Base-by-base conservation (phyloP, 2,797 vertebrate genomes). In the Galaxias olidus region DNA sequence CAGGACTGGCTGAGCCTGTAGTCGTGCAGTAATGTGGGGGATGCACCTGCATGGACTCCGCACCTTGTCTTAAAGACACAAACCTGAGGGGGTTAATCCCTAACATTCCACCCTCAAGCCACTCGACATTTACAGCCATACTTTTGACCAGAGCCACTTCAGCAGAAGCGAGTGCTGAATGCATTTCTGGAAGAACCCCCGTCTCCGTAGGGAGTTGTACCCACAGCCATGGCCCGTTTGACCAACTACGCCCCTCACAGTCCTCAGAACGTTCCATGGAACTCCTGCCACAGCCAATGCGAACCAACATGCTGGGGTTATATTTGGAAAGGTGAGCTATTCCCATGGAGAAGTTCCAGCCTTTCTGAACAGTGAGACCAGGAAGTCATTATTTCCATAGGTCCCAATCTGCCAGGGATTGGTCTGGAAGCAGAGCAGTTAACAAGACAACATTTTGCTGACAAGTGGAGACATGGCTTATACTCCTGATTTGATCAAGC, bases 301-400 rank as follows among this genome's bases (percentile, higher is more conserved):
- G 47, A 52, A 78, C 79, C 68, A 78, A 79, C 83, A 83, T 83
- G 81, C 86, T 84, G 79, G 75, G 70, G 78, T 84, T 90, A 90
- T 79, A 88, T 88, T 87, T 87, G 86, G 87, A 90, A 88, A 85
- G 77, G 76, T 80, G 76, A 78, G 67, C 77, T 78, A 83, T 85
- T 84, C 76, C 77, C 79, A 77, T 69, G 70, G 76, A 86, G 72
- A 67, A 65, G 49, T 50, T 83, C 85, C 82, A 84, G 67, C n/a
- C 57, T 56, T 10, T 52, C 15, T 10, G 10, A 87, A 82, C 69
- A 83, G 51, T 17, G 51, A 74, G 79, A 85, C 69, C 73, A 86
- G 85, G 84, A 89, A 84, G 82, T 72, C 74, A 72, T 59, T 80
- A 69, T 87, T 88, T 90, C 81, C 80, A 84, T 66, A 48, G 63